phyloP scores from a whole-genome alignment of 2,888 invertebrate species.

The Panopea generosa region DNA sequence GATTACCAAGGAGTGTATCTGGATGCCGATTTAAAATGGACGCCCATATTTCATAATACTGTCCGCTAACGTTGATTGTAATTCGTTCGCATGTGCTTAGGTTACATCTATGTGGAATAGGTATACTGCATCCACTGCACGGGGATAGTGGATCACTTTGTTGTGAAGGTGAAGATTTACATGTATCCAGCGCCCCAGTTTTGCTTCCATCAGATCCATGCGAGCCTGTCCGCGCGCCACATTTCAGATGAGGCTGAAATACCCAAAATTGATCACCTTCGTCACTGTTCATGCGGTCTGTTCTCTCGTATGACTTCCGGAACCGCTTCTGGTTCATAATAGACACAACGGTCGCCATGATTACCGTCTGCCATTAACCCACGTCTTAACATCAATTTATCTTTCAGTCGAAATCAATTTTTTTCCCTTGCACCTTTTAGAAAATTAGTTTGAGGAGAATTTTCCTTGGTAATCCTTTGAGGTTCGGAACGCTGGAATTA shows the following conservation, averaged over 20 bases:
- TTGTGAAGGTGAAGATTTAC: constrained; percentile 52
- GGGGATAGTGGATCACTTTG: constrained; percentile 56
- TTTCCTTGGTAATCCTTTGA: constrained; percentile 22
- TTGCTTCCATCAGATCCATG: constrained; percentile 56
- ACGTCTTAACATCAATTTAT: constrained; percentile 33
- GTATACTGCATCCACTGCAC: constrained; percentile 62
- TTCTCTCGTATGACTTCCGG: constrained; percentile 74
- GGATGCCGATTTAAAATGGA: constrained; percentile 83
- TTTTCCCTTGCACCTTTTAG: constrained; percentile 20
- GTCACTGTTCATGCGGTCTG: constrained; percentile 71
- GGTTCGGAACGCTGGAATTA: constrained; percentile 1
- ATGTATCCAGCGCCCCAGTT: constrained; percentile 55
- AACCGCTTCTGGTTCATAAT: constrained; percentile 79
- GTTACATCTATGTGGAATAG: constrained; percentile 76
- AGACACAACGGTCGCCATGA: constrained; percentile 74
- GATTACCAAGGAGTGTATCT: constrained; percentile 84
- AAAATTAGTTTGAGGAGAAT: constrained; percentile 17
- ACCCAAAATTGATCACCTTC: constrained; percentile 71
- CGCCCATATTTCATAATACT: constrained; percentile 83
- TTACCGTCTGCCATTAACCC: constrained; percentile 47
- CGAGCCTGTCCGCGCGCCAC: constrained; percentile 43
- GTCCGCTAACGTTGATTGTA: constrained; percentile 84
- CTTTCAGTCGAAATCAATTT: constrained; percentile 20
- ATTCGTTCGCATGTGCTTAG: constrained; percentile 82
- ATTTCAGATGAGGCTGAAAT: constrained; percentile 63